Base-by-base conservation (phyloP, 1,140 invertebrate genomes). In the Sitodiplosis mosellana region DNA sequence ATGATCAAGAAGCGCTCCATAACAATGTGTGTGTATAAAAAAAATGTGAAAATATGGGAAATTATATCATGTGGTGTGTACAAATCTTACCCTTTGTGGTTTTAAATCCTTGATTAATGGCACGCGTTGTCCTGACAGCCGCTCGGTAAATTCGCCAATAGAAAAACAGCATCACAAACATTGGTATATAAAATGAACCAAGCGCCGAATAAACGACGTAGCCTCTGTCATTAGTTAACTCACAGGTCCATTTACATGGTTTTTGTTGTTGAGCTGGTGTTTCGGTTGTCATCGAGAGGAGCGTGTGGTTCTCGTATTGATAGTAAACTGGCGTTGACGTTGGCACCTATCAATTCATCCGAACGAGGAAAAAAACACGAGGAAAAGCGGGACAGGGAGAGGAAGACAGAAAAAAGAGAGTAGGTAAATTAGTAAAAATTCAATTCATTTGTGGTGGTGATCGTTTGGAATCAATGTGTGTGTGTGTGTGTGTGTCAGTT, bases 141-240 rank as follows among this genome's bases (percentile, higher is more conserved):
- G 87, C 83, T 53, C 84, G 80, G 11, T 87, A 89, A 59, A 92
- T 92, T 52, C 85, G 78, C 21, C 83, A 78, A 57, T 93, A 93
- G 17, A 91, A 87, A 58, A 90, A 87, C 7, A 91, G 72, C 82
- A 94, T 91, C n/a, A 92, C 84, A n/a, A 82, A 70, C 69, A 93
- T 80, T 1, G 90, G 90, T 46, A 93, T 74, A 65, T 91, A 94
- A 67, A 93, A 94, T 1, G 87, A 89, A 0, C 87, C 88, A 66
- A 89, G 77, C 0, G 87, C 83, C 0, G 88, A 92, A 63, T 91
- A 93, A 22, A 94, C 75, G 4, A 91, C 87, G 65, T 90, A 91
- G 1, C 82, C 83, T 3, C 76, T 73, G 60, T 90, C 88, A 60
- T 89, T 87, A 51, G 85, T 93, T 18, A 95, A 72, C 62, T 90